Base-by-base conservation (phyloP, 2,888 invertebrate genomes). In the Venusia cambrica region DNA sequence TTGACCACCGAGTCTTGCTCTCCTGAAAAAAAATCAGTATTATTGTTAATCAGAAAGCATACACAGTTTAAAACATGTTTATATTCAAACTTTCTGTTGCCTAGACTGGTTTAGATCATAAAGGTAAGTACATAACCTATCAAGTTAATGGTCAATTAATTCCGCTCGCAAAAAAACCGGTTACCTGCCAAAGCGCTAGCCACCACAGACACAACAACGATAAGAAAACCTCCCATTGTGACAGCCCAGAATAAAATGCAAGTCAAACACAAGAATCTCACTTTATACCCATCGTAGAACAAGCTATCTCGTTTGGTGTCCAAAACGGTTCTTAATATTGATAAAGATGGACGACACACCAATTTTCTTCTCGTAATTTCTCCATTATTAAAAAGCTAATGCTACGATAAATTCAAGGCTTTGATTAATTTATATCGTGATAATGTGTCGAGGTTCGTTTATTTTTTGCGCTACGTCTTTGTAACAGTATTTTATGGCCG, bases 301-400 rank as follows among this genome's bases (percentile, higher is more conserved):
- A 60, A 68, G 66, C 66, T 67, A 5, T 12, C 62, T 52, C 45
- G 56, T 61, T 62, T 61, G 56, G 58, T 54, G 39, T 49, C 45
- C 41, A 53, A 61, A 77, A 75, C 76, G 74, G 73, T 71, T 65
- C 66, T 65, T 72, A 67, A 71, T 64, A 67, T 62, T 63, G 57
- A 66, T 61, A 40, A 45, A 33, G 28, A 30, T 35, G 45, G 48
- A 60, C 60, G 67, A 64, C 66, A 66, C 53, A 54, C 54, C 62
- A 56, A 62, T 62, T 66, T 62, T 44, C 48, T 43, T 27, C 25
- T 47, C 45, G 50, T 50, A 65, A 70, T 70, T 62, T 66, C 64
- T 62, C 57, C 55, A 55, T 66, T 63, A 75, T 75, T 73, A 72
- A 38, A 47, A 42, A 45, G 49, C 54, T 57, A 57, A 51, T 51